These are phyloP conservation scores for Globia sparganii DNA, from an alignment of 2,888 invertebrate species.

Conservation along the genomic window DNA sequence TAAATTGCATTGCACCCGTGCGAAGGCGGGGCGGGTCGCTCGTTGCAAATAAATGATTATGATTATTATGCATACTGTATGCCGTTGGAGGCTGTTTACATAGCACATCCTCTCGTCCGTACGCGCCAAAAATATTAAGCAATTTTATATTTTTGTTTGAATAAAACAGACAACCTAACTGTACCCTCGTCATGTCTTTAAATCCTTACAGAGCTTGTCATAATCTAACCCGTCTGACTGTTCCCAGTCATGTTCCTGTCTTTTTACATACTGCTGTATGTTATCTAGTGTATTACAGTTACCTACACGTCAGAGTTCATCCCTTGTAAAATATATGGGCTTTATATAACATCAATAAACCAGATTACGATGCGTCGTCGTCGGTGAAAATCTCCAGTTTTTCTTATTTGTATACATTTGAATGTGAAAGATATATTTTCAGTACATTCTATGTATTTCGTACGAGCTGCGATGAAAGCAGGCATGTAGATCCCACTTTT, in stretches of 20 bases:
- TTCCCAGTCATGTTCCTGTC: constrained; percentile 47
- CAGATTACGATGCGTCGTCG: constrained; percentile 25
- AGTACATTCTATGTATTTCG: constrained; percentile 33
- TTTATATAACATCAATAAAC: constrained; percentile 46
- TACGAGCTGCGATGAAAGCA: constrained; percentile 25
- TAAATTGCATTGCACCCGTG: too few relatives aligned
- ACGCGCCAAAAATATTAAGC: constrained; percentile 13
- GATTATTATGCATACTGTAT: not conserved
- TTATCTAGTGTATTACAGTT: constrained; percentile 34
- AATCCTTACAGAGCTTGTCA: constrained; percentile 67
- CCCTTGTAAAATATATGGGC: constrained; percentile 35
- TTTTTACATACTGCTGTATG: constrained; percentile 56
- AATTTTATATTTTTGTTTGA: constrained; percentile 46
- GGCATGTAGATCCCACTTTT: constrained; percentile 29
- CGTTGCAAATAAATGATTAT: too few relatives aligned
- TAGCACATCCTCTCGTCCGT: not conserved
- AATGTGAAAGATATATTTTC: constrained; percentile 44
- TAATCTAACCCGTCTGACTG: constrained; percentile 63
- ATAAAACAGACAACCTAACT: constrained; percentile 50
- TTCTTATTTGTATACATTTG: constrained; percentile 41
- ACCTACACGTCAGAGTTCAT: constrained; percentile 21
- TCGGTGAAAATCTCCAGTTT: constrained; percentile 34
- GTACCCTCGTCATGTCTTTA: constrained; percentile 69
- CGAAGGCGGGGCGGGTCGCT: too few relatives aligned
- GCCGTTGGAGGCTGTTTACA: not conserved